phyloP scores from a whole-genome alignment of 64 coral and sea anemone genomes.

The Platygyra sinensis region DNA sequence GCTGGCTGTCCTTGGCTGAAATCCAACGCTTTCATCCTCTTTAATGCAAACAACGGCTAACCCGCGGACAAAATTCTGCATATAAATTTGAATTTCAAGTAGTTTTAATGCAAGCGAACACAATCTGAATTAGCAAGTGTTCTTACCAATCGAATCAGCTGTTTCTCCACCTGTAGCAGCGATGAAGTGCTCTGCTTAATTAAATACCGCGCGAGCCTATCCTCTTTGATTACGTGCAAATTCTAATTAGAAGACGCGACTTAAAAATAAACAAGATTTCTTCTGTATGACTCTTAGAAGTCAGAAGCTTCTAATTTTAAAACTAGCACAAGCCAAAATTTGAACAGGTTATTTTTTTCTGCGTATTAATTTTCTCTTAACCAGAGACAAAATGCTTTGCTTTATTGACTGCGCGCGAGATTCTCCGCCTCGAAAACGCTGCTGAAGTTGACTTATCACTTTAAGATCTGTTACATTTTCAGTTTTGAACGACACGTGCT shows the following conservation, averaged over 20 bases:
- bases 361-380: no score
- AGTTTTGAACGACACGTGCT: no score
- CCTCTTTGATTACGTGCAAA: not conserved
- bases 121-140: conserved; percentile 15
- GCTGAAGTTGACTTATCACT: no score
- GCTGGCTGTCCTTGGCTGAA: not conserved
- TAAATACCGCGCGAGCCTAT: conserved; percentile 10
- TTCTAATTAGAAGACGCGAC: conserved; percentile 1
- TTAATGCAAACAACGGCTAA: not conserved
- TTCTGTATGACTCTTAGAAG: no score
- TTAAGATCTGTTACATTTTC: no score
- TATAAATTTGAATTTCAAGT: conserved; percentile 9
- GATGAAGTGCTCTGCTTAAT: not conserved
- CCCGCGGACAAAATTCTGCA: not conserved
- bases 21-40: conserved; percentile 31
- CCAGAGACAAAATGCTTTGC: no score
- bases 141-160: not conserved
- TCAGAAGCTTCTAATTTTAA: no score
- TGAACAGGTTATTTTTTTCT: no score
- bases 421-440: no score
- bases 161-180: conserved; percentile 6
- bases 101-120: not conserved
- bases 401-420: no score
- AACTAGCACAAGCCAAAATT: no score
- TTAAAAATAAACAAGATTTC: not conserved